Base-by-base conservation (phyloP, 1,140 invertebrate species). In the Cephus cinctus region DNA sequence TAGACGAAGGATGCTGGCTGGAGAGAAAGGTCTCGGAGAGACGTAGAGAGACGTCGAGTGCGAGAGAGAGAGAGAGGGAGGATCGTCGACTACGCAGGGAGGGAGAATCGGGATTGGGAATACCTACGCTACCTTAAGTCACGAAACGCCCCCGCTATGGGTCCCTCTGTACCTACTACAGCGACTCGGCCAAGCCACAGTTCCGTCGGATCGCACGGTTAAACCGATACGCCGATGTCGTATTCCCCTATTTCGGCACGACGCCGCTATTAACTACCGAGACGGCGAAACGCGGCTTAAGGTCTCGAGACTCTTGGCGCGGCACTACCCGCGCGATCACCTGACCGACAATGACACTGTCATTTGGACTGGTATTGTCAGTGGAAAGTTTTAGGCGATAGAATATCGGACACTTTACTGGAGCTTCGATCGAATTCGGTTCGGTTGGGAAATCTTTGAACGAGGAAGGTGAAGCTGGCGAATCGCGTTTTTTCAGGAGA, bases 401-500 rank as follows among this genome's bases (percentile, higher is more conserved):
- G 6, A 27, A 27, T 8, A 27, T 27, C 39, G 51, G 47, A 44
- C 42, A 50, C 6, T 25, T 34, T n/a, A 5, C 34, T 8, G 11
- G 3, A 11, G n/a, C 8, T 25, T 15, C 39, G 49, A 49, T 45
- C 52, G n/a, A n/a, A n/a, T n/a, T n/a, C n/a, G n/a, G 38, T 54
- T 57, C 27, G 16, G 34, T n/a, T 40, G 9, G 19, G 12, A 40
- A 8, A 19, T n/a, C n/a, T 12, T 12, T 14, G 38, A 12, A 14
- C 16, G 19, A 22, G 9, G 9, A n/a, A 22, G 11, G 9, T 22
- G 38, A 21, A 19, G n/a, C 27, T 30, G 18, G 30, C 25, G 23
- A 43, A 11, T 25, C 15, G 41, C 20, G 22, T 44, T 25, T 60
- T 74, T 68, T 15, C 76, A 87, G 84, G 73, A 80, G 82, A 56